Evolutionary conservation across 2,113 vertebrate species (phyloP).

Genomic region (Chaenogobius annularis): DNA sequence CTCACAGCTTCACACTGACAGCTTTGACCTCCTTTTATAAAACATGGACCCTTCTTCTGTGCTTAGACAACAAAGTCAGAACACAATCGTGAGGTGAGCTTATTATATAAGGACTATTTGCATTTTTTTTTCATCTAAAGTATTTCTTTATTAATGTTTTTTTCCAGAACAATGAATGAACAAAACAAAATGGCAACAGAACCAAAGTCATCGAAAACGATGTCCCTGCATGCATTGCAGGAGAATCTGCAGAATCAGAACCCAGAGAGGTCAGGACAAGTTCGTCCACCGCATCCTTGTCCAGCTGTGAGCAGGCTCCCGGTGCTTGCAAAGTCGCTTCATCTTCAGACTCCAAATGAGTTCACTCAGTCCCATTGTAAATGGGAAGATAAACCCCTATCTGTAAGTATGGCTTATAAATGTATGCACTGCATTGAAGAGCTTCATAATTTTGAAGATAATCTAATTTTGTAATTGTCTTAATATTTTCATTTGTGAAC

Average conservation of each 20-base stretch:
- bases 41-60: slow-evolving; percentile 61
- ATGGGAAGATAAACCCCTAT: slow-evolving; percentile 72
- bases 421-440: neutral
- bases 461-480: neutral
- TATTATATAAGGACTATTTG: neutral
- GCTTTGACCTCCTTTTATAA: slow-evolving; percentile 1
- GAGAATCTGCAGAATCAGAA: slow-evolving; percentile 66
- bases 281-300: slow-evolving; percentile 27
- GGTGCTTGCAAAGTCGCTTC: slow-evolving; percentile 67
- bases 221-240: slow-evolving; percentile 20
- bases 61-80: slow-evolving; percentile 63
- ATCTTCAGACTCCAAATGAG: slow-evolving; percentile 38
- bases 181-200: slow-evolving; percentile 46
- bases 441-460: neutral
- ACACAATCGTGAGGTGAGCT: slow-evolving; percentile 44
- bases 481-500: neutral
- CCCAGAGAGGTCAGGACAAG: slow-evolving; percentile 38
- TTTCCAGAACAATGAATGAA: slow-evolving; percentile 58
- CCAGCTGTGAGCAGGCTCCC: slow-evolving; percentile 70
- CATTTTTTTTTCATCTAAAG: neutral
- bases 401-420: slow-evolving; percentile 53
- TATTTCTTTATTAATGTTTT: slow-evolving; percentile 13
- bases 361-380: slow-evolving; percentile 51
- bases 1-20: neutral
- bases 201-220: slow-evolving; percentile 34